phyloP scores from a whole-genome alignment of 2,888 invertebrate species.

The Ischnus inquisitorius region DNA sequence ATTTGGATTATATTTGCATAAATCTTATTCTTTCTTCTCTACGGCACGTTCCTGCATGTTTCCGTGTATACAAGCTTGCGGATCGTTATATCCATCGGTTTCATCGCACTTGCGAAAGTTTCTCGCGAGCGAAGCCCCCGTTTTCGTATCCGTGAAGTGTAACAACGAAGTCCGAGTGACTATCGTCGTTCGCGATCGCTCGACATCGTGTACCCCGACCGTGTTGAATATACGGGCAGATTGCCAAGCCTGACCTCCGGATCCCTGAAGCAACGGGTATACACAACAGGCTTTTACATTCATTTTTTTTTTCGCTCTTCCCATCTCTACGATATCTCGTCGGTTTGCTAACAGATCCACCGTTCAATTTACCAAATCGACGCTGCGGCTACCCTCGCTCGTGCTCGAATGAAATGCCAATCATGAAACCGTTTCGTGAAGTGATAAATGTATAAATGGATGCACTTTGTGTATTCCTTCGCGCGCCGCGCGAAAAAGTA shows the following conservation, averaged over 20 bases:
- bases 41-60: background rate
- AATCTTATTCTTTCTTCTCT: background rate
- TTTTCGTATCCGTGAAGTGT: background rate
- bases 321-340: background rate
- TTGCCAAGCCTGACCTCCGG: constrained; percentile 42
- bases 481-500: background rate
- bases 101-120: background rate
- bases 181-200: constrained; percentile 13
- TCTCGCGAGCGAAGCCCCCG: background rate
- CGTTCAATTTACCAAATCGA: background rate
- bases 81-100: background rate
- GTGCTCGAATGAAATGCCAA: background rate
- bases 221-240: constrained; percentile 22
- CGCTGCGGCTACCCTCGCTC: background rate
- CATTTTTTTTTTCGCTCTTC: background rate
- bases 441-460: constrained; percentile 52
- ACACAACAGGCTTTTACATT: background rate
- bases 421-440: constrained; percentile 44
- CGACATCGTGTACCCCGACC: background rate
- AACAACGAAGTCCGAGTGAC: background rate
- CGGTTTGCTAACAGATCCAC: constrained; percentile 1
- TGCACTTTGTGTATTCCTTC: constrained; percentile 4
- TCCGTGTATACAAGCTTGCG: background rate
- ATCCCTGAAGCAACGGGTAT: constrained; percentile 3
- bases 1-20: background rate